Evolutionary conservation across 2,888 invertebrate species (phyloP).

Genomic region (Axea sp.): DNA sequence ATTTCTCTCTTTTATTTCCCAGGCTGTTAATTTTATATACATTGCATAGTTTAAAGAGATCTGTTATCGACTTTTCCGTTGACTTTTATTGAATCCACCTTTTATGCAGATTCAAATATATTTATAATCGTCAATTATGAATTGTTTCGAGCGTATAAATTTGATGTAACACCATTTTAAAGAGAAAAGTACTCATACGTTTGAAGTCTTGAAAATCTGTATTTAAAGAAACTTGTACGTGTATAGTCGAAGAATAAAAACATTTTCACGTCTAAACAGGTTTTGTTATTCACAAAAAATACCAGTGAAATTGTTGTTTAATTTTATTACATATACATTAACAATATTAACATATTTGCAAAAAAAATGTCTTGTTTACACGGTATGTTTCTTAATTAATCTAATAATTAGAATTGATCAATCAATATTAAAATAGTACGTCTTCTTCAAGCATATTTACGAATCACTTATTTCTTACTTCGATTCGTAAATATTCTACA

Average conservation of each 20-base stretch:
- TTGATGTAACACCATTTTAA: constrained; percentile 18
- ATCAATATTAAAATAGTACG: constrained; percentile 45
- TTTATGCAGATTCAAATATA: constrained; percentile 21
- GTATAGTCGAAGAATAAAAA: constrained; percentile 31
- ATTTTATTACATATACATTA: constrained; percentile 43
- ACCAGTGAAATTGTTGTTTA: constrained; percentile 7
- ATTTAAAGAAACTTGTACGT: constrained; percentile 37
- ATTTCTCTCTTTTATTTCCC: constrained; percentile 22
- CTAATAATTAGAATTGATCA: constrained; percentile 10
- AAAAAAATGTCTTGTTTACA: constrained; percentile 40
- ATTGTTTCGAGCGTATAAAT: constrained; percentile 21
- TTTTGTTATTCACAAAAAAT: neutral
- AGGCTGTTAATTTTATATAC: constrained; percentile 54
- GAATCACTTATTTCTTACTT: neutral
- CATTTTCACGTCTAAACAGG: constrained; percentile 36
- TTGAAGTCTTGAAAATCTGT: constrained; percentile 34
- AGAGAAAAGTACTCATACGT: constrained; percentile 28
- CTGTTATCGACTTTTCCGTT: constrained; percentile 45
- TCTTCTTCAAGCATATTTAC: constrained; percentile 12
- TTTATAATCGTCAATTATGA: constrained; percentile 35
- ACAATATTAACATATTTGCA: constrained; percentile 51
- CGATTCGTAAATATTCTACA: constrained; percentile 8
- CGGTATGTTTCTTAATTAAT: constrained; percentile 1
- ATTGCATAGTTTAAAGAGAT: constrained; percentile 49
- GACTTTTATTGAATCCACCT: constrained; percentile 33